phyloP scores from a whole-genome alignment of 2,888 invertebrate species.

The Hecatera dysodea region DNA sequence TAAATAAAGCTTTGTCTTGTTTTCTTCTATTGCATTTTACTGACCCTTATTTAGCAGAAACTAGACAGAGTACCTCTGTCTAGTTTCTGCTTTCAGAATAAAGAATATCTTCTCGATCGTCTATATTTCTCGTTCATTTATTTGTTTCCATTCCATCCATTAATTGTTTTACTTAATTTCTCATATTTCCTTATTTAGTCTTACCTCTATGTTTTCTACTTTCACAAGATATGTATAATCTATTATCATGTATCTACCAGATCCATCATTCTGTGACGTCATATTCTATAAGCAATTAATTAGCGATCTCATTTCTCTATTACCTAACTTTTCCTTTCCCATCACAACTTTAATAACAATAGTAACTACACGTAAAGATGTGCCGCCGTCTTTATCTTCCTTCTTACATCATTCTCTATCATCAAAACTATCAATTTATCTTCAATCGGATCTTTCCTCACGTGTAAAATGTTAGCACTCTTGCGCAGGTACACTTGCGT shows the following conservation, averaged over 20 bases:
- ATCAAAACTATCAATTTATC: slow-evolving; percentile 42
- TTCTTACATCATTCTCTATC: slow-evolving; percentile 34
- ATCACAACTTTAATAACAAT: background rate
- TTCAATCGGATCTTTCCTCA: slow-evolving; percentile 35
- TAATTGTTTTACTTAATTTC: background rate
- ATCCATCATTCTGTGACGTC: background rate
- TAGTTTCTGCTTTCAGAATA: slow-evolving; percentile 16
- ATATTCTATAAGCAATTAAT: background rate
- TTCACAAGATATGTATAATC: background rate
- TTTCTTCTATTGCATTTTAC: slow-evolving; percentile 1
- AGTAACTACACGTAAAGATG: slow-evolving; percentile 19
- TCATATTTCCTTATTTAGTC: background rate
- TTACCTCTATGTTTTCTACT: background rate
- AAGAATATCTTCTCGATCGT: background rate
- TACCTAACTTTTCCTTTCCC: slow-evolving; percentile 19
- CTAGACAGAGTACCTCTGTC: background rate
- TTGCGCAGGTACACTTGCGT: slow-evolving; percentile 31
- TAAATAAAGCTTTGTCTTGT: slow-evolving; percentile 30
- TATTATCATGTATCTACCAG: background rate
- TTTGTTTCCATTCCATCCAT: background rate
- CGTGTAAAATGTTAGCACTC: slow-evolving; percentile 27
- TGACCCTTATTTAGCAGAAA: slow-evolving; percentile 24
- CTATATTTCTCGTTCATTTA: background rate
- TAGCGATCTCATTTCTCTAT: slow-evolving; percentile 15
- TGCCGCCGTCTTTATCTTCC: background rate